Percentiles rank a stretch among this genome's conserved stretches.
Conservation (phyloP, 2,797 vertebrate genomes). For the Zalophus californianus region DNA sequence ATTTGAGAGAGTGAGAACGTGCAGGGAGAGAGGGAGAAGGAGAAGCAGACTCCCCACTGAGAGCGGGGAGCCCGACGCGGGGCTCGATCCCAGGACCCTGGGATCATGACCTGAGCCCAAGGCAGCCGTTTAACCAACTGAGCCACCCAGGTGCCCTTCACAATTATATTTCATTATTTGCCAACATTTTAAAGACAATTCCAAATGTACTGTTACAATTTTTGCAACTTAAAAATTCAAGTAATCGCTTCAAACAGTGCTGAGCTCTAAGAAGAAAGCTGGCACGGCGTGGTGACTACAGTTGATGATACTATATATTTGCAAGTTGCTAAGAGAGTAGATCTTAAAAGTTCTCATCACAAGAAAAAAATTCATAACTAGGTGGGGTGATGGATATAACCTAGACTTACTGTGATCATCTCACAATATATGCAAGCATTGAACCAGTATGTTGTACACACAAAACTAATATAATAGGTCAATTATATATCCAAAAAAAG, state of each 20-base stretch:
- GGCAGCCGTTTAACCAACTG: too few relatives aligned
- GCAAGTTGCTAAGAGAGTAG: neutral
- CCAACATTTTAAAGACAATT: slow-evolving; percentile 82
- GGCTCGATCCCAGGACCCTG: too few relatives aligned
- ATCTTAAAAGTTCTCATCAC: neutral
- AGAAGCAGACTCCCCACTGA: too few relatives aligned
- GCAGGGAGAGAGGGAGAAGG: too few relatives aligned
- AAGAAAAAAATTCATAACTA: neutral
- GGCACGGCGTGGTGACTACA: neutral
- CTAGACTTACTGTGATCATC: neutral
- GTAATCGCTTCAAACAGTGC: neutral
- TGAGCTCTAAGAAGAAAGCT: neutral
- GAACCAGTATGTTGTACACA: neutral
- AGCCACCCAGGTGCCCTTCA: too few relatives aligned
- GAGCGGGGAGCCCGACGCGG: too few relatives aligned
- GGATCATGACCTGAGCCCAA: too few relatives aligned
- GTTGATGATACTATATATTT: neutral
- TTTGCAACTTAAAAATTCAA: slow-evolving; percentile 2
- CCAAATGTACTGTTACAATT: slow-evolving; percentile 12
- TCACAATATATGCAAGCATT: neutral
- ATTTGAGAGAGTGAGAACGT: too few relatives aligned
- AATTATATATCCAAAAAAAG: neutral
- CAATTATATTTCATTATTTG: slow-evolving; percentile 63
- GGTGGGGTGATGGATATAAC: neutral
- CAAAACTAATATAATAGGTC: neutral